Evolutionary conservation across 1,140 invertebrate species (phyloP).

Genomic region (Nasonia vitripennis): DNA sequence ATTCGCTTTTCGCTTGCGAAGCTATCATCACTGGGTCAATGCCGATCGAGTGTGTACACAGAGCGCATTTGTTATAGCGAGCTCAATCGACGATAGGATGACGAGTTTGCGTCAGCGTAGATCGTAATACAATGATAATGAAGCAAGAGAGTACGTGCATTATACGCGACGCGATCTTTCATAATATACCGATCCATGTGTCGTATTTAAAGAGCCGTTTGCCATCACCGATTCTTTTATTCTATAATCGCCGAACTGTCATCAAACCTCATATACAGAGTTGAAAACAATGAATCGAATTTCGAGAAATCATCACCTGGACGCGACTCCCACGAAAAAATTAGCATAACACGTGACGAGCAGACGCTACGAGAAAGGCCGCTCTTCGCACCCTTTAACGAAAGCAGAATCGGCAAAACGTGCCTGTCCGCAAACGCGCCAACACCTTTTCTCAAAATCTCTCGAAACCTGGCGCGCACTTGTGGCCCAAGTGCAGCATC

Average conservation of each 20-base stretch:
- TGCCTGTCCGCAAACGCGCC: not conserved
- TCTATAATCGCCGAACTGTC: too few relatives aligned
- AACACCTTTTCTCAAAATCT: not conserved
- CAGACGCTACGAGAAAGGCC: not conserved
- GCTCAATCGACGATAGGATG: too few relatives aligned
- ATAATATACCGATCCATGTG: too few relatives aligned
- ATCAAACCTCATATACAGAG: too few relatives aligned
- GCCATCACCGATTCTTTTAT: too few relatives aligned
- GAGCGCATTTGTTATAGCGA: too few relatives aligned
- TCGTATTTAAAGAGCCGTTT: too few relatives aligned
- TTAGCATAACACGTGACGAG: not conserved
- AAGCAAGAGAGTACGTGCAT: not conserved
- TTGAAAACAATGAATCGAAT: too few relatives aligned
- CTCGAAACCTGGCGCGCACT: conserved; percentile 17
- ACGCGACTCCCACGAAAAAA: not conserved
- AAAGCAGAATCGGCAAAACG: conserved; percentile 13
- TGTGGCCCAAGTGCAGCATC: not conserved
- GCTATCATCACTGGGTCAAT: too few relatives aligned
- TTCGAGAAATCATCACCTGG: too few relatives aligned
- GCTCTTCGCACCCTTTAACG: not conserved
- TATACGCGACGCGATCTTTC: not conserved
- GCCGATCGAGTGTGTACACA: too few relatives aligned
- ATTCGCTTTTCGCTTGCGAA: too few relatives aligned
- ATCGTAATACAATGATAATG: not conserved
- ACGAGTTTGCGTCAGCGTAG: not conserved